Base-by-base conservation (phyloP, 64 coral and sea anemone species). In the Astreopora myriophthalma region DNA sequence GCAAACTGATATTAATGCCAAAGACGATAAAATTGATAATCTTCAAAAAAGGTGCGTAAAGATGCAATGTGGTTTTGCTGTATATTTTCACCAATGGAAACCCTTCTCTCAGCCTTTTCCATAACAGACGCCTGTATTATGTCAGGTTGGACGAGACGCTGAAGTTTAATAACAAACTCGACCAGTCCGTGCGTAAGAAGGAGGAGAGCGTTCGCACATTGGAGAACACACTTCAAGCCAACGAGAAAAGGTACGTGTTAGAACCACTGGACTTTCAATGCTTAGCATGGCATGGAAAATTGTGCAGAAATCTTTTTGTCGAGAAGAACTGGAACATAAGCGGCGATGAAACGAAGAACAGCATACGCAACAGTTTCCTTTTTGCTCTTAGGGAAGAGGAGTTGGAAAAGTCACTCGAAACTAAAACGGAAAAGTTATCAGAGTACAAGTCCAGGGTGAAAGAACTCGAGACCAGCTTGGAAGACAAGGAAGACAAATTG, bases 181-280 rank as follows among this genome's bases (percentile, higher is more conserved):
- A 96, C 27, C 91, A 96, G 31, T 96, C 95, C 34, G 95, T 96
- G 1, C 95, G 95, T 5, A 96, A 93, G 87, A 96, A 96, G 63
- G 95, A 96, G 71, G 95, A 96, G 37, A 96, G 90, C 68, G 94
- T 93, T 71, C 79, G 95, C 7, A 96, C 87, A 17, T 62, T 96
- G 48, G 95, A 96, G 48, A 93, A 90, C 73, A 86, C 92, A 22
- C 78, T 96, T 85, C 95, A 96, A 37, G 37, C 22, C 73, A 93
- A 89, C 24, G 95, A 96, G 62, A 90, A 90, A 22, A 93, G 95
- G 95, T 96, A 81, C 8, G 10, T 19, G 1, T 20, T 32, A 20
- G 19, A 46, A 75, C 4, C 19, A 55, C 13, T 44, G 40, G 1
- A 44, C 40, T 44, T 44, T 44, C 40, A 44, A 44, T 38, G 28